phyloP scores from a whole-genome alignment of 2,888 invertebrate species.

The Sminthurides aquaticus region DNA sequence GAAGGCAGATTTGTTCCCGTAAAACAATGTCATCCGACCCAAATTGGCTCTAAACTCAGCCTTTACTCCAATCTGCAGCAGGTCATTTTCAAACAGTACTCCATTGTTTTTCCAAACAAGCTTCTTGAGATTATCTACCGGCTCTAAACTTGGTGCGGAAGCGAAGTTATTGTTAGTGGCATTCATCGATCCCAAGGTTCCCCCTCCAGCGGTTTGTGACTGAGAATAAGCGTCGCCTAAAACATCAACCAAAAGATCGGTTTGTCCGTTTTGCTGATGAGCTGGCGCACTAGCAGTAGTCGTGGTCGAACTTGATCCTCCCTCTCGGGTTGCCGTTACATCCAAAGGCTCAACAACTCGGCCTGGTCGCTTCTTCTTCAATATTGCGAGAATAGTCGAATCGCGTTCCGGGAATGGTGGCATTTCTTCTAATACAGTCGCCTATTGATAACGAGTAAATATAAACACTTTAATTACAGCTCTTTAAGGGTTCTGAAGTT shows the following conservation, averaged over 20 bases:
- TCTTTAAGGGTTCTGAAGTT: too few relatives aligned
- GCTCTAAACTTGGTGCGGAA: constrained; percentile 48
- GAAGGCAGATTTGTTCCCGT: constrained; percentile 93
- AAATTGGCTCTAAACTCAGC: constrained; percentile 94
- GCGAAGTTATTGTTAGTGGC: constrained; percentile 18
- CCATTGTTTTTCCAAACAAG: constrained; percentile 97
- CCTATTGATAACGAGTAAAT: too few relatives aligned
- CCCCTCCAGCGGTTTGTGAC: constrained; percentile 49
- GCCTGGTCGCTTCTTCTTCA: constrained; percentile 97
- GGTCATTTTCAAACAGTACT: constrained; percentile 93
- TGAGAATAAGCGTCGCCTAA: constrained; percentile 73
- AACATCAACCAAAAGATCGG: constrained; percentile 79
- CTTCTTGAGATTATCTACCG: constrained; percentile 80
- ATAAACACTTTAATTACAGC: too few relatives aligned
- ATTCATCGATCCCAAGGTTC: constrained; percentile 16
- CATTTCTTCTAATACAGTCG: constrained; percentile 98
- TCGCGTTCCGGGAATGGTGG: constrained; percentile 98
- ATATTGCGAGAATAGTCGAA: constrained; percentile 90
- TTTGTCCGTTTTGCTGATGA: constrained; percentile 37
- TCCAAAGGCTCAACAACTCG: constrained; percentile 77
- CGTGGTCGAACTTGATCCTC: constrained; percentile 26
- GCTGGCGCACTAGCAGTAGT: constrained; percentile 53
- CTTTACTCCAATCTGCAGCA: constrained; percentile 96
- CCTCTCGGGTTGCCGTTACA: constrained; percentile 48
- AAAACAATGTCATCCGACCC: constrained; percentile 89